Evolutionary conservation across 2,113 vertebrate genomes (phyloP).

Genomic region (Calypte anna): DNA sequence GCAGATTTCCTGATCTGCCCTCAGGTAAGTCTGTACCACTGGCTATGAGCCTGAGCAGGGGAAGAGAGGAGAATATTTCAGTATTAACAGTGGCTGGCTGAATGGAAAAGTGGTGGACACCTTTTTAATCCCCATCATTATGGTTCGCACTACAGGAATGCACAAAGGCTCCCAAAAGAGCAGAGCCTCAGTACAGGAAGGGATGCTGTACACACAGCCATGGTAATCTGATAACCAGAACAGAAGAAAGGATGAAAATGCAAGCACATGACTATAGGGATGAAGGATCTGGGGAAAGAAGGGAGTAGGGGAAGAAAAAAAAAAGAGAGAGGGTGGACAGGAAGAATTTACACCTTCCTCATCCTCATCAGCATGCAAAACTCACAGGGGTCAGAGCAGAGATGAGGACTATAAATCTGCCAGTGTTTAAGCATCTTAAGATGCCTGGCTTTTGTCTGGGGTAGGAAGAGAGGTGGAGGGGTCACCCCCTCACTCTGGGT

Average conservation of each 20-base stretch:
- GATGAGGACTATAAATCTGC: conserved; percentile 34
- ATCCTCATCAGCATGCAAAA: conserved; percentile 24
- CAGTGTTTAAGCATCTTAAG: conserved; percentile 47
- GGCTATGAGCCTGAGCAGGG: neutral
- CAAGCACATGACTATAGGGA: neutral
- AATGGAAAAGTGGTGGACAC: neutral
- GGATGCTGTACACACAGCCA: neutral
- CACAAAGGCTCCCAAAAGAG: neutral
- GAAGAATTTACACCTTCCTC: neutral
- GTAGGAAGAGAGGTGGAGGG: conserved; percentile 40
- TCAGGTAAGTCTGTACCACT: rapidly evolving
- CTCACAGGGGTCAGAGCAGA: neutral
- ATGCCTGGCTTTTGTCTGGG: conserved; percentile 55
- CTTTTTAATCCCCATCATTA: neutral
- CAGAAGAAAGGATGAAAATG: neutral
- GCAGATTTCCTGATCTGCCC: neutral
- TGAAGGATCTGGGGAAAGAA: neutral
- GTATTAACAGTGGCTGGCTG: neutral
- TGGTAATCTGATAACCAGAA: neutral
- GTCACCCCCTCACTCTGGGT: conserved; percentile 23
- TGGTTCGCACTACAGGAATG: neutral
- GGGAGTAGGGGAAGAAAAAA: neutral
- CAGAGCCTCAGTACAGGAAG: neutral
- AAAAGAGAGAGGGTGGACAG: neutral
- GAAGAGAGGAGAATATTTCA: neutral